Base-by-base conservation (phyloP, 2,888 invertebrate species). In the Lapara coniferarum region DNA sequence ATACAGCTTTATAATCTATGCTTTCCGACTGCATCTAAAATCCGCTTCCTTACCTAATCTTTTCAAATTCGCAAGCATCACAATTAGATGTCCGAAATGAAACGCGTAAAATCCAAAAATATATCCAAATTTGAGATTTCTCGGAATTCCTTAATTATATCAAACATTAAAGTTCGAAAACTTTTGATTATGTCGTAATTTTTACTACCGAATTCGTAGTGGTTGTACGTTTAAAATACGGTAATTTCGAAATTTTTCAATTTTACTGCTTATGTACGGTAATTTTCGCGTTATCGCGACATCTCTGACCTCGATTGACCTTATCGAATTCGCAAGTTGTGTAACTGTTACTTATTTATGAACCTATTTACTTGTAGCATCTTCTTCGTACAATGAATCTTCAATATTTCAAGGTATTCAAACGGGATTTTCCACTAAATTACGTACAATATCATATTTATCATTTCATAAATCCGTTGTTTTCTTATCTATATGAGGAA, bases 271-370 rank as follows among this genome's bases (percentile, higher is more conserved):
- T 76, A 75, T 74, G 75, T 71, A 71, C 70, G 63, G 63, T 63
- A 63, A 63, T 63, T 63, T 63, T 63, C 63, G 49, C 69, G 71
- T 82, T 79, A 78, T 78, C 75, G 75, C 74, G 68, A 72, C 76
- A 79, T 77, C 75, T 71, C 71, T 76, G 78, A 83, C 81, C 82
- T 83, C 81, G 75, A 74, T 78, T 80, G 78, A 84, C 80, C 80
- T 80, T 80, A 81, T 82, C 80, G 77, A 73, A 73, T 69, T 77
- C 68, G 77, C 72, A 68, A 72, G 55, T 30, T 58, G 57, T 46
- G 49, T 46, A 63, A 63, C 63, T 63, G 63, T 49, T 63, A 49
- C 46, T 59, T 46, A 59, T 59, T 57, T 63, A 63, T 63, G 63
- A 63, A 46, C 10, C 19, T 63, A 19, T 55, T 55, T 55, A 55